Evolutionary conservation across 2,888 invertebrate species (phyloP), one percentile per base, ranked within the genome.

Genomic region (Drosophila macrospina): DNA sequence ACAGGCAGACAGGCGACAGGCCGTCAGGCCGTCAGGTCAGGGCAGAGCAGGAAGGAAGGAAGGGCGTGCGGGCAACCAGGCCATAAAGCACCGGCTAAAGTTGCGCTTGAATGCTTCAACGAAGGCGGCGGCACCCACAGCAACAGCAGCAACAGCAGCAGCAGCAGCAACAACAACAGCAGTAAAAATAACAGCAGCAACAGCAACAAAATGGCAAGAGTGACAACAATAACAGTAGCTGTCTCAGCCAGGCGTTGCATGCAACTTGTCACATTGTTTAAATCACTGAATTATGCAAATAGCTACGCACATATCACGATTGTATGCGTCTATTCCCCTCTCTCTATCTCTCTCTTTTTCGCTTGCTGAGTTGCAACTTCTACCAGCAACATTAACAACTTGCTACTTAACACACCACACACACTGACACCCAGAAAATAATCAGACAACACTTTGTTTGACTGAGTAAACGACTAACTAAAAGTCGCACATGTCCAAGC

Each of bases 231-330:
- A 65, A 16, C 45, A 56, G 51, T 34, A 41, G 54, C 66, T 51
- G 51, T 65, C 76, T 78, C 80, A 80, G 63, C 75, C 83, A 82
- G 83, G 82, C 86, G 81, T 83, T 74, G 86, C 83, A 85, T 78
- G 86, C 86, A 83, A 75, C 80, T 78, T 86, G 86, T 84, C 87
- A 74, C 85, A 88, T 84, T 88, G 84, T 86, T 84, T 82, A 69
- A 69, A 68, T 72, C 85, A 77, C 72, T 74, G 74, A 88, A 86
- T 86, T 86, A 86, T 89, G 89, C 86, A 89, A 89, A 89, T 86
- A 62, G 16, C 50, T 60, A 69, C 56, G 56, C 62, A 60, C 36
- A 52, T 26, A 52, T 34, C 26, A 50, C 50, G 41, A 32, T 37
- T 32, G 20, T 30, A 10, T 28, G 6, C 15, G 28, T 20, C 8